Evolutionary conservation across 2,113 vertebrate species (phyloP).

Genomic region (Microcebus lehilahytsara): DNA sequence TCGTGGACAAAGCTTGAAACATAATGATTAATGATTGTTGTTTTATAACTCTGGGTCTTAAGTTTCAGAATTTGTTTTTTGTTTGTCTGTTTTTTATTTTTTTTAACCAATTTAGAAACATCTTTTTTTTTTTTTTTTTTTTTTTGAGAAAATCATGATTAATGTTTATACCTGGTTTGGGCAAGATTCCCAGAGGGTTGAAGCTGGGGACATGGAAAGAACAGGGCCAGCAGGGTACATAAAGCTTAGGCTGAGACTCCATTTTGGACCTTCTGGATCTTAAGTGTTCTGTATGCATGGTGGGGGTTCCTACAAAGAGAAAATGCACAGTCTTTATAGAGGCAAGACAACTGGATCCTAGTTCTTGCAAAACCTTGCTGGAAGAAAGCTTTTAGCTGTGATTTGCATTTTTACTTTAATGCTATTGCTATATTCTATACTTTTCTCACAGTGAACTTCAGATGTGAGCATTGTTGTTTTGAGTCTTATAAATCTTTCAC

Average conservation of each 20-base stretch:
- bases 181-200: neutral
- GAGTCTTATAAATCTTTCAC: neutral
- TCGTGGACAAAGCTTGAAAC: neutral
- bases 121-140: neutral
- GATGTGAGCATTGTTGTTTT: neutral
- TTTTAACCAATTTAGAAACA: neutral
- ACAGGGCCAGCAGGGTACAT: neutral
- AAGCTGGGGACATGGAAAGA: neutral
- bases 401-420: neutral
- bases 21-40: neutral
- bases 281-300: neutral
- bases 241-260: neutral
- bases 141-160: neutral
- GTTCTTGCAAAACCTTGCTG: neutral
- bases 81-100: neutral
- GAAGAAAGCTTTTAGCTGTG: neutral
- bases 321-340: neutral
- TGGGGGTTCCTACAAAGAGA: neutral
- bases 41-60: neutral
- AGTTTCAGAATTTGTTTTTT: neutral
- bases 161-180: neutral
- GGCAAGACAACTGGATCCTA: neutral
- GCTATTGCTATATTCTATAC: neutral
- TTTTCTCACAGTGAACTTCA: neutral
- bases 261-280: neutral